Conservation (phyloP, 2,797 vertebrate genomes). For the Halcyon chelicuti region DNA sequence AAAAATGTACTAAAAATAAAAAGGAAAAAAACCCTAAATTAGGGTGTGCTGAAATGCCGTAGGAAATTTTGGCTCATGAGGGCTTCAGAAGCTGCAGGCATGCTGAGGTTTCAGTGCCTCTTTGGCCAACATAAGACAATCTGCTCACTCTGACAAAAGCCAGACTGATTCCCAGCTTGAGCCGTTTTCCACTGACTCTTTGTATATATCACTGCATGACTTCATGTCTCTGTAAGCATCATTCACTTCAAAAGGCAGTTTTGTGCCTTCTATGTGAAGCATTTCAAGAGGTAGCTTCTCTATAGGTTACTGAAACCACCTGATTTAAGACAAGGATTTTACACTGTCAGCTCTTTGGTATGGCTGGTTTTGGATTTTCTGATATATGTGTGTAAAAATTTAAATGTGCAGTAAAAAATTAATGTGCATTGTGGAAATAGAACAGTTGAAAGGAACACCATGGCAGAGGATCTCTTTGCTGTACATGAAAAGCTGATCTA, state of each 20-base stretch:
- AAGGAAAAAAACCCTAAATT: neutral
- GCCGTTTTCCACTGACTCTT: neutral
- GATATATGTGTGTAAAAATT: neutral
- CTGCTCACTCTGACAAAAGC: neutral
- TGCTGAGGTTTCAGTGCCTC: neutral
- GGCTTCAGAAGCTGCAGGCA: neutral
- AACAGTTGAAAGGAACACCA: neutral
- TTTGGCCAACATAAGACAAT: neutral
- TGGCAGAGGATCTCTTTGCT: neutral
- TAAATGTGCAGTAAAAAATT: neutral
- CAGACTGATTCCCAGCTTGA: neutral
- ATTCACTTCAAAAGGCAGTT: neutral
- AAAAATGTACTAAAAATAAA: neutral
- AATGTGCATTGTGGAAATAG: neutral
- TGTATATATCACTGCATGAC: accelerated
- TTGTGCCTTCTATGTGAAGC: neutral
- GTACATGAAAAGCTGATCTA: neutral
- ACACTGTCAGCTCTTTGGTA: neutral
- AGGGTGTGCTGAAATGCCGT: neutral
- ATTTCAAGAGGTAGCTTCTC: neutral
- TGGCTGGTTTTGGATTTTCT: neutral
- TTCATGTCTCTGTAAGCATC: neutral
- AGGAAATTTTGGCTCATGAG: neutral
- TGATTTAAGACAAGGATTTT: neutral
- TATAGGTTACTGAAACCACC: neutral